These are phyloP conservation scores for Cyprinodon brontotheroides DNA, from an alignment of 2,113 vertebrate species.

Conservation along the genomic window DNA sequence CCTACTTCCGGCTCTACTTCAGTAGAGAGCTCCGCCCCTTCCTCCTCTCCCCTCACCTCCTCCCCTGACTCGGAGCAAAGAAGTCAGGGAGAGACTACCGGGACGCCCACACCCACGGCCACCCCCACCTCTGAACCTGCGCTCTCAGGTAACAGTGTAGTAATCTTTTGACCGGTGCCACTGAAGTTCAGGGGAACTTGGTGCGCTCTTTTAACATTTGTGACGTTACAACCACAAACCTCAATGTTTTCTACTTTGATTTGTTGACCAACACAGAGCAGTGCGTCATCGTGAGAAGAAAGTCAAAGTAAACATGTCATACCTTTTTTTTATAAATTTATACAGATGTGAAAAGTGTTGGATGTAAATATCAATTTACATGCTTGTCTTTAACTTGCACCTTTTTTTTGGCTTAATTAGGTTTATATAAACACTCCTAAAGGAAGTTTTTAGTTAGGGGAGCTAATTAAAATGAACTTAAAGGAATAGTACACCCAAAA, in stretches of 20 bases:
- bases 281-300: neutral
- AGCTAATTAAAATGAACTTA: too few species aligned
- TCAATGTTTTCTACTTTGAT: neutral
- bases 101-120: conserved; percentile 41
- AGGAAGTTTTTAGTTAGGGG: too few species aligned
- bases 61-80: conserved; percentile 85
- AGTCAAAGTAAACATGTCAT: neutral
- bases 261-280: neutral
- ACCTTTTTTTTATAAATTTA: too few species aligned
- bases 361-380: too few species aligned
- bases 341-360: neutral
- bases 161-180: neutral
- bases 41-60: conserved; percentile 79
- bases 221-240: neutral
- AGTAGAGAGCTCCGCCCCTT: conserved; percentile 79
- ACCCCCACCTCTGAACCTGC: conserved; percentile 66
- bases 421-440: too few species aligned
- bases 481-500: too few species aligned
- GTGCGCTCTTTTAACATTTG: neutral
- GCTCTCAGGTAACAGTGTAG: conserved; percentile 67
- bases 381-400: too few species aligned
- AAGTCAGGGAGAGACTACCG: conserved; percentile 51
- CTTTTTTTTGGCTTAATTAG: too few species aligned
- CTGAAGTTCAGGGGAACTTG: neutral
- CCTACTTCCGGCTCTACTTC: conserved; percentile 82